A percentile compares a stretch with the other conserved stretches of the same genome.
phyloP scores from a whole-genome alignment of 2,888 invertebrate genomes.

The Epinotia nisella region DNA sequence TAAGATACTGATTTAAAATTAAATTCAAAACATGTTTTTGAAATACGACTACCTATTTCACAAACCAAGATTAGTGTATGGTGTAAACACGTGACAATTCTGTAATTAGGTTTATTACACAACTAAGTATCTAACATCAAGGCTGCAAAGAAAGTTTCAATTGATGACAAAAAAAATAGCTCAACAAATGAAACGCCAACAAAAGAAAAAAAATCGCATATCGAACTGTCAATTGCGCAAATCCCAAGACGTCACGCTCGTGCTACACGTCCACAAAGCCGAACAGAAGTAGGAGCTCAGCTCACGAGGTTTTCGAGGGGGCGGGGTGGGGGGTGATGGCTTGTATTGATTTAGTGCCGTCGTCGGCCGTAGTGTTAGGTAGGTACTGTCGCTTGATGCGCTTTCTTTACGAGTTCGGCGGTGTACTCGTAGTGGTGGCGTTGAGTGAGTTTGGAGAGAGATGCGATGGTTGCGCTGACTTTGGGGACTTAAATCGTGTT shows the following conservation, averaged over 20 bases:
- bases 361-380: slow-evolving; percentile 82
- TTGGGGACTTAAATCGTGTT: neutral
- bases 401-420: slow-evolving; percentile 68
- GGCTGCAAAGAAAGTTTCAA: neutral
- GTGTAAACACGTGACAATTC: neutral
- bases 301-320: slow-evolving; percentile 84
- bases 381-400: slow-evolving; percentile 82
- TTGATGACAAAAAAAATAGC: no score
- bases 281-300: slow-evolving; percentile 85
- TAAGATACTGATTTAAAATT: neutral
- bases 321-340: slow-evolving; percentile 78
- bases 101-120: neutral
- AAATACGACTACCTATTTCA: neutral
- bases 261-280: slow-evolving; percentile 83
- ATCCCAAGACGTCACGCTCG: slow-evolving; percentile 81
- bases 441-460: slow-evolving; percentile 26
- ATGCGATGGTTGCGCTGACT: slow-evolving; percentile 13
- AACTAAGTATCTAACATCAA: neutral
- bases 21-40: neutral
- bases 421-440: neutral
- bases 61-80: neutral
- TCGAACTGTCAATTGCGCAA: slow-evolving; percentile 80
- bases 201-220: slow-evolving; percentile 56
- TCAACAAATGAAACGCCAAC: no score
- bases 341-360: slow-evolving; percentile 86